Percentiles rank a stretch among this genome's conserved stretches.
phyloP scores from a whole-genome alignment of 2,797 vertebrate species.

The Molossus alvarezi region DNA sequence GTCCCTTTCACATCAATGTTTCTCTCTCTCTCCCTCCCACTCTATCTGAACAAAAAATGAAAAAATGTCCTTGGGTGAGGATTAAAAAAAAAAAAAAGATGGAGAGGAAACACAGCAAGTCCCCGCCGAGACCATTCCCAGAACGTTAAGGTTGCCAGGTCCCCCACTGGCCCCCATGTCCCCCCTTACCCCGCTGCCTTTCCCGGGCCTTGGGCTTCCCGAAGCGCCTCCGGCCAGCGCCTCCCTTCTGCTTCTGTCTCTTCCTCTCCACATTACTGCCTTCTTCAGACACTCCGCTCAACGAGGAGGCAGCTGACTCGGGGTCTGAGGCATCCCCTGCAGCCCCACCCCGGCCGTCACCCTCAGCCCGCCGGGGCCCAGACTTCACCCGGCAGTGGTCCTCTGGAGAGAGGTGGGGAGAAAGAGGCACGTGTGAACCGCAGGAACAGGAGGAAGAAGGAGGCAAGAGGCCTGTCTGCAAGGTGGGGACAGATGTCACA shows the following conservation, averaged over 20 bases:
- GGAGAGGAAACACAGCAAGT: not conserved
- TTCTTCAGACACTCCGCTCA: constrained; percentile 82
- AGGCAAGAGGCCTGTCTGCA: not conserved
- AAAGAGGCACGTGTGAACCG: not conserved
- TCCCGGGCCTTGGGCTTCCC: constrained; percentile 92
- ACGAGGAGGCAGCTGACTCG: constrained; percentile 80
- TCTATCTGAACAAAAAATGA: no score
- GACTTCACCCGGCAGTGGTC: constrained; percentile 86
- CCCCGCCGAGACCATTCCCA: no score
- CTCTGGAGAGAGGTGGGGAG: constrained; percentile 72
- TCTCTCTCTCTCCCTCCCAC: no score
- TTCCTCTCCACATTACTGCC: constrained; percentile 78
- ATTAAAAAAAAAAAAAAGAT: no score
- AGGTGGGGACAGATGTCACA: not conserved
- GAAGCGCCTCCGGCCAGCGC: constrained; percentile 91
- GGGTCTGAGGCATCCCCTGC: constrained; percentile 84
- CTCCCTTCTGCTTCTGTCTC: constrained; percentile 83
- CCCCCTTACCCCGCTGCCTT: constrained; percentile 93
- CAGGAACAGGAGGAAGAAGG: not conserved
- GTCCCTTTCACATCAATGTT: no score
- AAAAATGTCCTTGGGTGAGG: no score
- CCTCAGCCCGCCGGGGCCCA: constrained; percentile 75
- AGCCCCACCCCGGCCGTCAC: constrained; percentile 75
- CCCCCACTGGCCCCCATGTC: not conserved
- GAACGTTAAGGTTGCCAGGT: no score